A percentile compares a stretch with the other conserved stretches of the same genome.
phyloP scores from a whole-genome alignment of 2,113 vertebrate genomes.

The Gavia stellata region DNA sequence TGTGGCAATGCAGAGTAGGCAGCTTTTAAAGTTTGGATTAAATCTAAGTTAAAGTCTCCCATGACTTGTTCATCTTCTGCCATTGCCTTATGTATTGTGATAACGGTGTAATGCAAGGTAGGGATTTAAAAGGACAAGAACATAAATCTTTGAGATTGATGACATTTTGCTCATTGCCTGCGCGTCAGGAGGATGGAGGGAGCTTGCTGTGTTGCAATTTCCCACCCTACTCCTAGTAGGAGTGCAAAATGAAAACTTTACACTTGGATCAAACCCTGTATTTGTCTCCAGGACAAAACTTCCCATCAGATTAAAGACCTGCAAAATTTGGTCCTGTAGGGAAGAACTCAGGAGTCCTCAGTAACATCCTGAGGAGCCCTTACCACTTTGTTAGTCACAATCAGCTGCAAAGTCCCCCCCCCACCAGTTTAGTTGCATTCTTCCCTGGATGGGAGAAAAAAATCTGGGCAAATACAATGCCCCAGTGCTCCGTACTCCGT shows the following conservation, averaged over 20 bases:
- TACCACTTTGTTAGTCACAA: background rate
- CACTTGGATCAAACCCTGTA: background rate
- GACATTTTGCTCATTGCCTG: background rate
- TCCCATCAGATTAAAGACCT: background rate
- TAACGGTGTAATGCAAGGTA: constrained; percentile 5
- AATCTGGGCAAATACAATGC: background rate
- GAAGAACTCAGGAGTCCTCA: background rate
- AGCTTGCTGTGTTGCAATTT: background rate
- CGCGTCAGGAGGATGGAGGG: background rate
- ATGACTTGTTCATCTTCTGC: constrained; percentile 13
- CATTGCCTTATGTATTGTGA: background rate
- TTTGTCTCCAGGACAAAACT: background rate
- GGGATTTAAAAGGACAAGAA: constrained; percentile 37
- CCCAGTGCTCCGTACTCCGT: background rate
- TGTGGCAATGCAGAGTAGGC: constrained; percentile 21
- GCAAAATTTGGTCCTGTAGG: background rate
- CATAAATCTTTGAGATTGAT: constrained; percentile 25
- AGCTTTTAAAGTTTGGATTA: constrained; percentile 27
- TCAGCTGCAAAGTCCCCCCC: background rate
- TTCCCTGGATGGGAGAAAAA: background rate
- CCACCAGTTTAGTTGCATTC: background rate
- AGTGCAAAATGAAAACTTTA: background rate
- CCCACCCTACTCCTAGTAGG: background rate
- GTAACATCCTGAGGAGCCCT: background rate
- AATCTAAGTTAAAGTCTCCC: constrained; percentile 16